phyloP scores from a whole-genome alignment of 1,140 invertebrate species.

The Zaprionus capensis region DNA sequence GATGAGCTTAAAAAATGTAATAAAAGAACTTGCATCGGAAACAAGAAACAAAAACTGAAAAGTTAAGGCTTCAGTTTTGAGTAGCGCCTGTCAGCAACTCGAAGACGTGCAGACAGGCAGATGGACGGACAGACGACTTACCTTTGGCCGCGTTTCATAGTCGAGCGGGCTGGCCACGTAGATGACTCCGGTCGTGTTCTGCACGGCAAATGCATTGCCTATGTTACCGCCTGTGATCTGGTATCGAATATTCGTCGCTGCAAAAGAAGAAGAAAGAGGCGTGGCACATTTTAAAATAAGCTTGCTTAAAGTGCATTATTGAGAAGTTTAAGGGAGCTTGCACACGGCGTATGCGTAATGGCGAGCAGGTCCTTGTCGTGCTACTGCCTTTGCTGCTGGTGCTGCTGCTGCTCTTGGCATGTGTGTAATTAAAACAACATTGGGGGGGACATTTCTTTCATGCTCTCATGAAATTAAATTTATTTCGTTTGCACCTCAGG shows the following conservation, averaged over 20 bases:
- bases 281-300: constrained; percentile 12
- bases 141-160: constrained; percentile 90
- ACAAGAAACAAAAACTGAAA: constrained; percentile 35
- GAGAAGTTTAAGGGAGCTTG: constrained; percentile 26
- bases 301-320: constrained; percentile 15
- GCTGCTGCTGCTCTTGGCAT: constrained; percentile 30
- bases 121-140: constrained; percentile 84
- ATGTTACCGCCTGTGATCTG: constrained; percentile 91
- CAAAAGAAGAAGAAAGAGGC: constrained; percentile 56
- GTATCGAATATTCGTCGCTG: constrained; percentile 90
- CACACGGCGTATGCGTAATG: constrained; percentile 50
- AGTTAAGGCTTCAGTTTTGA: constrained; percentile 35
- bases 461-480: constrained; percentile 37
- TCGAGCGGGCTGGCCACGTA: constrained; percentile 90
- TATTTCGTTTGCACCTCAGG: constrained; percentile 29
- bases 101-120: constrained; percentile 2
- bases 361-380: background rate
- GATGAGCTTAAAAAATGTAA: constrained; percentile 20
- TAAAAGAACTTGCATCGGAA: constrained; percentile 25
- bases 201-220: constrained; percentile 90
- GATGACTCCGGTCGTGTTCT: constrained; percentile 90
- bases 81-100: constrained; percentile 30
- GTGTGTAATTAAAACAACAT: constrained; percentile 34
- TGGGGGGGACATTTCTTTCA: constrained; percentile 26
- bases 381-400: background rate